phyloP scores from a whole-genome alignment of 2,113 vertebrate species.

The Labrus mixtus region DNA sequence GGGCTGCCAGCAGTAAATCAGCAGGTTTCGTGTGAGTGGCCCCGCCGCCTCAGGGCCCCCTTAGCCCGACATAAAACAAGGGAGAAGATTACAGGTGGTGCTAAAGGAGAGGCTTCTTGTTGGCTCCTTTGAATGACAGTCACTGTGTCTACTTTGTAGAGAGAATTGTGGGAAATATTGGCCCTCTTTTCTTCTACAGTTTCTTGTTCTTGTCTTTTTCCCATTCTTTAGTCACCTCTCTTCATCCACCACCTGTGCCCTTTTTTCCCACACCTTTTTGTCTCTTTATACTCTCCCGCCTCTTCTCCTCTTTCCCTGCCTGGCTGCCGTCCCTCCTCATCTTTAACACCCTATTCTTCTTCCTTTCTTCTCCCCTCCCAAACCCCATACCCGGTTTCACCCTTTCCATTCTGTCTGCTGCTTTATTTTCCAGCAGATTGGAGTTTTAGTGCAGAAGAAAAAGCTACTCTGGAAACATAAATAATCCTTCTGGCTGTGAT shows the following conservation, averaged over 20 bases:
- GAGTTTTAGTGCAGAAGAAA: conserved; percentile 21
- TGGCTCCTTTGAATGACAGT: conserved; percentile 49
- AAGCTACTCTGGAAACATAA: conserved; percentile 57
- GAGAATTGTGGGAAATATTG: conserved; percentile 44
- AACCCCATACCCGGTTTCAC: conserved; percentile 18
- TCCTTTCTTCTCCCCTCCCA: background rate
- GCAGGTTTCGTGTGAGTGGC: conserved; percentile 37
- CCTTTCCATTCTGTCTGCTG: conserved; percentile 38
- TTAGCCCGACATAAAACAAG: conserved; percentile 53
- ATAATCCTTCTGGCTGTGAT: conserved; percentile 49
- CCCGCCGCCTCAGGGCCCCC: conserved; percentile 34
- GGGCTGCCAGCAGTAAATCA: conserved; percentile 50
- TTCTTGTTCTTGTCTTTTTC: background rate
- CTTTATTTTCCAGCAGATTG: conserved; percentile 41
- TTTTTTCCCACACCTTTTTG: conserved; percentile 51
- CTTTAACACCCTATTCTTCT: conserved; percentile 40
- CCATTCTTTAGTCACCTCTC: conserved; percentile 27
- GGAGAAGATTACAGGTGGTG: conserved; percentile 71
- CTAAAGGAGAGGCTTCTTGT: background rate
- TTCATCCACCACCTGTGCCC: conserved; percentile 42
- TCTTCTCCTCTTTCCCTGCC: conserved; percentile 66
- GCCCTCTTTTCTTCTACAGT: conserved; percentile 13
- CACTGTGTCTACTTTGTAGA: conserved; percentile 42
- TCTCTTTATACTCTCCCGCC: conserved; percentile 49
- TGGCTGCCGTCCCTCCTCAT: conserved; percentile 52